Percentiles rank a stretch among this genome's conserved stretches.
phyloP scores from a whole-genome alignment of 2,888 invertebrate species.

The Thelaira solivaga region DNA sequence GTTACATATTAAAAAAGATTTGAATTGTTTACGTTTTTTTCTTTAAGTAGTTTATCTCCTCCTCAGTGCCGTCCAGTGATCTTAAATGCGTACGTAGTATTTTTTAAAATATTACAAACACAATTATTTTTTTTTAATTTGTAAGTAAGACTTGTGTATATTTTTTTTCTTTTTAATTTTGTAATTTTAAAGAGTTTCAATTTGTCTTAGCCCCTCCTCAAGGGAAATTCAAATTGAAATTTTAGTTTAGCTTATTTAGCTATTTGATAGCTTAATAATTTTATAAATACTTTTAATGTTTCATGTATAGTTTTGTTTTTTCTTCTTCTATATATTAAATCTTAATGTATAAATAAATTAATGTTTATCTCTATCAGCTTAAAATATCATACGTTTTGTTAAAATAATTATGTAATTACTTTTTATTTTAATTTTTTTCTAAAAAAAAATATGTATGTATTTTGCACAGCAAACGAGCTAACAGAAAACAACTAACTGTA shows the following conservation, averaged over 20 bases:
- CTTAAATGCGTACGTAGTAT: conserved; percentile 12
- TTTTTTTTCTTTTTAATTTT: conserved; percentile 6
- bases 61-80: conserved; percentile 48
- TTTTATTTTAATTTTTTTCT: too few species aligned
- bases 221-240: conserved; percentile 18
- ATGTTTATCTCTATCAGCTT: conserved; percentile 23
- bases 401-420: too few species aligned
- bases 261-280: conserved; percentile 46
- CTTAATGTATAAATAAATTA: neutral
- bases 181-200: conserved; percentile 31
- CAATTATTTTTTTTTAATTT: too few species aligned
- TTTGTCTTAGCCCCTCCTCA: conserved; percentile 15
- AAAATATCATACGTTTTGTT: neutral
- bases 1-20: conserved; percentile 34
- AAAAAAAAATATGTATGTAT: neutral
- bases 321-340: neutral
- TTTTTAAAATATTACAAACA: neutral
- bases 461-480: neutral
- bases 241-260: conserved; percentile 59
- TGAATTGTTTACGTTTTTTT: conserved; percentile 22
- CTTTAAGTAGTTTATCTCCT: conserved; percentile 41
- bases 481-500: conserved; percentile 4
- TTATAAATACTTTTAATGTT: conserved; percentile 37
- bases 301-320: conserved; percentile 39
- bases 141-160: conserved; percentile 34